Evolutionary conservation across 2,888 invertebrate genomes (phyloP), one percentile per base, ranked within the genome.

Genomic region (Gisinianus flammeolus): DNA sequence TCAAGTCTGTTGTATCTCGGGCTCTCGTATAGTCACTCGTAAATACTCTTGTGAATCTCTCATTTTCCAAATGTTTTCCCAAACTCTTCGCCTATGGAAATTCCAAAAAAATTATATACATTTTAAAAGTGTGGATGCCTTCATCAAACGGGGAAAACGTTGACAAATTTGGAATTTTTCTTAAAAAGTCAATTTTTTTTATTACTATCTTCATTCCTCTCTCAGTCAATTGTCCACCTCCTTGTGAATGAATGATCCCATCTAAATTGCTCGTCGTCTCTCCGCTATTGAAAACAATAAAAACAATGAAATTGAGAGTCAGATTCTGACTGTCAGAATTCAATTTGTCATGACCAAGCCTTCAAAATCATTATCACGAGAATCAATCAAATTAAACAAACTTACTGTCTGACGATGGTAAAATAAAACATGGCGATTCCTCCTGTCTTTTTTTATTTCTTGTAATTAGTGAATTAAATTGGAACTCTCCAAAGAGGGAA

Each of bases 161-260:
- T 6, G 5, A 24, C 24, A 6, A 5, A 58, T 6, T 12, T 58
- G 24, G 6, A 8, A 5, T 16, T 58, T n/a, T 58, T 19, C n/a
- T 5, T 58, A 6, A 58, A n/a, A 58, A 26, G 10, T 24, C 10
- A 12, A 66, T n/a, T 66, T 66, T 8, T 5, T 6, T 12, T 31
- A 4, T n/a, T 31, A 67, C 67, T 33, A 69, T 69, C 1, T 8
- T 10, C 35, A 69, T 69, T 16, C 68, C 68, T 44, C 68, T 69
- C 12, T 33, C 44, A 2, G 68, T 69, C 24, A 69, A 22, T n/a
- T 69, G 30, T 22, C 68, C 68, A 10, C 33, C 68, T 6, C 6
- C 33, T 22, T 16, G 3, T 2, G 68, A 30, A 16, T 35, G 44
- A 44, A 69, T 69, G 22, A 69, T 69, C 3, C 44, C 12, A 2